Evolutionary conservation across 2,888 invertebrate genomes (phyloP).

Genomic region (Steromphala cineraria): DNA sequence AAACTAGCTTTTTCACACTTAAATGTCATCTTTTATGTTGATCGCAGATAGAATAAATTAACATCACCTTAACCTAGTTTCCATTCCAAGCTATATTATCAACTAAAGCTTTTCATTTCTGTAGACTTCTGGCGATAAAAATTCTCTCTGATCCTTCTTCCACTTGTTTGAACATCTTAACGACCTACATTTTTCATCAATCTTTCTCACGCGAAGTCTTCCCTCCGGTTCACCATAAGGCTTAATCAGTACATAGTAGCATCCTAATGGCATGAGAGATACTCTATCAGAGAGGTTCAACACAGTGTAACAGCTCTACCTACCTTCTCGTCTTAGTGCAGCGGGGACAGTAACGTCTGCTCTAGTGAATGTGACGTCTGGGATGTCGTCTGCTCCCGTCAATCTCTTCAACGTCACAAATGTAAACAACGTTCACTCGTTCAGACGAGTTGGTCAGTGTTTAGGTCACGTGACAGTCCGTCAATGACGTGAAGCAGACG

Average conservation of each 20-base stretch:
- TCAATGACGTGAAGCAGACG: conserved; percentile 1
- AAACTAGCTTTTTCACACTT: not conserved
- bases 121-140: too few relatives aligned
- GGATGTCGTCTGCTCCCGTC: not conserved
- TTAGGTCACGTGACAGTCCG: not conserved
- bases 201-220: too few relatives aligned
- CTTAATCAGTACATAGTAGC: too few relatives aligned
- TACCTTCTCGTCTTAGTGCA: not conserved
- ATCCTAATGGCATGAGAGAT: too few relatives aligned
- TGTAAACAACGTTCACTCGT: not conserved
- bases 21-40: not conserved
- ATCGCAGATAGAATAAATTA: not conserved
- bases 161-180: too few relatives aligned
- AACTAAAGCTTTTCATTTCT: too few relatives aligned
- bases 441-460: not conserved
- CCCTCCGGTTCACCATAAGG: too few relatives aligned
- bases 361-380: not conserved
- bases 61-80: conserved; percentile 6
- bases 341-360: not conserved
- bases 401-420: not conserved
- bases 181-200: too few relatives aligned
- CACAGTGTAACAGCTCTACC: not conserved
- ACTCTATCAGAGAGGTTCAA: too few relatives aligned
- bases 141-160: too few relatives aligned
- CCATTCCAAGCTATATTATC: not conserved